These are phyloP conservation scores for Prunella strophiata DNA, from an alignment of 2,797 vertebrate genomes.

Conservation along the genomic window DNA sequence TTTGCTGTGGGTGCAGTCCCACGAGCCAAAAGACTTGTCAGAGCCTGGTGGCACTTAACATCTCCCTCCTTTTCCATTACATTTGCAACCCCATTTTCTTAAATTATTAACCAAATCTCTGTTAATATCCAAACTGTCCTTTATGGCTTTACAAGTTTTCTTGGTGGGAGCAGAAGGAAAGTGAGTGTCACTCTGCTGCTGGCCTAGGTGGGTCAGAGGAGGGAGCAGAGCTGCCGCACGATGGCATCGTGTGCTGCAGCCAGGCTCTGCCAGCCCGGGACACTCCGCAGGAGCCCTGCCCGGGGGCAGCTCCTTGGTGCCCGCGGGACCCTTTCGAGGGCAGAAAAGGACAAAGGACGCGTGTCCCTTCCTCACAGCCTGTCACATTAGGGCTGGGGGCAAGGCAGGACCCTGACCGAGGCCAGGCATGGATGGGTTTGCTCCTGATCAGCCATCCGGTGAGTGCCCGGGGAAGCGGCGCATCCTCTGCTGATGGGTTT, in stretches of 20 bases:
- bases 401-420: neutral
- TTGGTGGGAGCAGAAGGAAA: neutral
- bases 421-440: neutral
- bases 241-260: neutral
- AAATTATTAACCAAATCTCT: neutral
- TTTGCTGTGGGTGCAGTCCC: neutral
- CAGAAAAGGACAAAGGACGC: neutral
- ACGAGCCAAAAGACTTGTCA: neutral
- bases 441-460: neutral
- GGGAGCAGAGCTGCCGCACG: neutral
- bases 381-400: neutral
- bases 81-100: neutral
- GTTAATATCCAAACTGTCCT: neutral
- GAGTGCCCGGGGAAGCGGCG: neutral
- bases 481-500: neutral
- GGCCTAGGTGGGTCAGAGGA: fast-evolving
- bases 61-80: neutral
- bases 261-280: neutral
- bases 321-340: neutral
- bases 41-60: neutral
- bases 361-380: neutral
- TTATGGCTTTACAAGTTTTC: neutral
- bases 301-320: fast-evolving
- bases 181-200: neutral
- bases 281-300: neutral